Evolutionary conservation across 2,888 invertebrate species (phyloP), one percentile per base, ranked within the genome.

Genomic region (Lamproptera curius): DNA sequence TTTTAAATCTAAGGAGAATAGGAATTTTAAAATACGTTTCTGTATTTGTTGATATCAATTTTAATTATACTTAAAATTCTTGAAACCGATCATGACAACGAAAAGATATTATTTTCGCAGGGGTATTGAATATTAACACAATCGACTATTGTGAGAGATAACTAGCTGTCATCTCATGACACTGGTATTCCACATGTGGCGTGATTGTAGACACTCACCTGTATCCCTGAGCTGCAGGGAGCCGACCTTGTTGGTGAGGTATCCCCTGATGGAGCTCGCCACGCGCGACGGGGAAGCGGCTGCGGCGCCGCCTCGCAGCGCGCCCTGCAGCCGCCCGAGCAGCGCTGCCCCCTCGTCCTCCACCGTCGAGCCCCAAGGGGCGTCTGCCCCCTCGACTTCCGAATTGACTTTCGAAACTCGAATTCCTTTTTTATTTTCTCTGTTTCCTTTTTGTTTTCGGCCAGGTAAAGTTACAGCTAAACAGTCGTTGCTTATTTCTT

Each of bases 211-310:
- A n/a, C 10, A 49, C 90, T 89, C 65, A 93, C 93, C 93, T 92
- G 93, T 91, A 70, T 93, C 93, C 70, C 91, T 89, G 42, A 91
- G 89, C 82, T 92, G 89, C 74, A 91, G 88, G 72, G 91, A 90
- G 77, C 91, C 87, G 77, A 92, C 89, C 69, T 91, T 90, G 80
- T 90, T 90, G 71, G 90, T 87, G 63, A 94, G 90, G 88, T 90
- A 93, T 67, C 93, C 93, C 73, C 91, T 89, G 80, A 93, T 91
- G 83, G 92, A 92, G 84, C 89, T 91, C 75, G 93, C 93, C 71
- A 93, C 92, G 65, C 92, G 89, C 76, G 91, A 89, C 63, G 91
- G 92, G 73, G 92, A 91, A 77, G 91, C 90, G 72, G 91, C 91
- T 73, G 91, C 90, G 67, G 91, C 91, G 73, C 92, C 90, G 78